Conservation (phyloP, 2,113 vertebrate genomes). For the Carassius carassius region DNA sequence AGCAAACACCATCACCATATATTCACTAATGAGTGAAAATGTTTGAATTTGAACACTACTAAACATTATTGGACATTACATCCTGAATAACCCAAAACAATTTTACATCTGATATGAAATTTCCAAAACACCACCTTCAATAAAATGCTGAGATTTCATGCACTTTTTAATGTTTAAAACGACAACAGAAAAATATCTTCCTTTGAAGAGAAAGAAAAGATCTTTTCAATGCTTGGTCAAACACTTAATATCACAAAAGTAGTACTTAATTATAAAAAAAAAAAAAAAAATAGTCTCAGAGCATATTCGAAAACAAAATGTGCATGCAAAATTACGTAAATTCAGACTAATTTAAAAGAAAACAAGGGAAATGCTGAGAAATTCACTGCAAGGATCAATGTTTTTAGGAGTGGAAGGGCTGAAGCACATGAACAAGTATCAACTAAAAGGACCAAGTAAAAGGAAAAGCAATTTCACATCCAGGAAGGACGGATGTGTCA, state of each 20-base stretch:
- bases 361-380: neutral
- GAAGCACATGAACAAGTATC: neutral
- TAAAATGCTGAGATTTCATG: neutral
- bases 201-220: neutral
- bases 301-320: neutral
- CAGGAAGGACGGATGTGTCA: neutral
- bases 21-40: neutral
- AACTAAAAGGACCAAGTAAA: neutral
- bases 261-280: neutral
- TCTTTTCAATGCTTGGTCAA: neutral
- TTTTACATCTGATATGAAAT: neutral
- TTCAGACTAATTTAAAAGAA: neutral
- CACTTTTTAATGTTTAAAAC: neutral
- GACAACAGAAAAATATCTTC: neutral
- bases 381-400: neutral
- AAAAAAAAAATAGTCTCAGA: neutral
- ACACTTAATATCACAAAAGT: neutral
- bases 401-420: neutral
- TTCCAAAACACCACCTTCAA: neutral
- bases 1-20: neutral
- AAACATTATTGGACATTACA: neutral
- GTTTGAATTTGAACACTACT: neutral
- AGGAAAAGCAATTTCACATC: constrained; percentile 1
- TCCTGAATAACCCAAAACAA: neutral
- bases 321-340: neutral